Evolutionary conservation across 2,797 vertebrate species (phyloP).

Genomic region (Yasuhikotakia modesta): DNA sequence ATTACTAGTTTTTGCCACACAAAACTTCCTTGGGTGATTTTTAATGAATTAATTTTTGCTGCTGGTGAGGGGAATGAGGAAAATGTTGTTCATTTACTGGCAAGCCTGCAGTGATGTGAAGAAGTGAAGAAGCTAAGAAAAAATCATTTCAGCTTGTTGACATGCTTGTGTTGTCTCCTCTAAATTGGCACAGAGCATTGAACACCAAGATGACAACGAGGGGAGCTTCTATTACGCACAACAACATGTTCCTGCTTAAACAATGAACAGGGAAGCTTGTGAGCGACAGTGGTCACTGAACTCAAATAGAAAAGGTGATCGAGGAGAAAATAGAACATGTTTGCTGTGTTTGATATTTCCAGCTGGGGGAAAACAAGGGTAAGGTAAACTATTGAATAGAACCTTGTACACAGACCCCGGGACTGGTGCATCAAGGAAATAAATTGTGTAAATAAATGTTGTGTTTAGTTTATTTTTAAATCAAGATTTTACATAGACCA

Average conservation of each 20-base stretch:
- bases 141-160: slow-evolving; percentile 18
- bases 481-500: slow-evolving; percentile 13
- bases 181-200: slow-evolving; percentile 6
- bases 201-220: slow-evolving; percentile 13
- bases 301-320: slow-evolving; percentile 4
- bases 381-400: neutral
- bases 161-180: slow-evolving; percentile 18
- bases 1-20: slow-evolving; percentile 10
- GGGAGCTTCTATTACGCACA: neutral
- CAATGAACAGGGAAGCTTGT: neutral
- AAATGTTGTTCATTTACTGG: slow-evolving; percentile 18
- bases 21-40: slow-evolving; percentile 10
- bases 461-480: neutral
- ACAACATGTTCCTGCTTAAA: slow-evolving; percentile 12
- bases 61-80: slow-evolving; percentile 18
- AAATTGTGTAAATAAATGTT: slow-evolving; percentile 27
- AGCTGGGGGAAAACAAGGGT: neutral
- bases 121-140: no score
- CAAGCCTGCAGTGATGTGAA: slow-evolving; percentile 38
- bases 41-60: slow-evolving; percentile 49
- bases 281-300: neutral
- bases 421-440: slow-evolving; percentile 3
- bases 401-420: neutral
- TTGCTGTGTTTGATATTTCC: neutral
- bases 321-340: slow-evolving; percentile 10